Conservation (phyloP, 2,888 invertebrate species). For the Pemphredon lugubris region DNA sequence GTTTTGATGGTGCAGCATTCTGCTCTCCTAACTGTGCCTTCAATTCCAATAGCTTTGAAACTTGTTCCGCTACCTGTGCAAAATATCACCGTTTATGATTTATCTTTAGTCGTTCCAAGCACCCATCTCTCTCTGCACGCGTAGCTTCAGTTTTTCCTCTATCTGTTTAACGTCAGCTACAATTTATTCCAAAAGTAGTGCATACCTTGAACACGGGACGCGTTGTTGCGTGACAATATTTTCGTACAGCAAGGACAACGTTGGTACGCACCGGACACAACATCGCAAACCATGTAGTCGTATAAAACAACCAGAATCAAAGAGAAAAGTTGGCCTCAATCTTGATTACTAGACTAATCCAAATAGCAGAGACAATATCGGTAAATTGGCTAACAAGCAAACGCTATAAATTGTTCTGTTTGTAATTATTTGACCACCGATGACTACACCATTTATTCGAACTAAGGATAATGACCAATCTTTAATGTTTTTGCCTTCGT, state of each 20-base stretch:
- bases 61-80: constrained; percentile 91
- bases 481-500: too few species aligned
- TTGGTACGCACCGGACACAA: constrained; percentile 71
- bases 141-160: background rate
- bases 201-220: constrained; percentile 75
- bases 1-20: constrained; percentile 84
- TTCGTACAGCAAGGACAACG: constrained; percentile 68
- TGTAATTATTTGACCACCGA: too few species aligned
- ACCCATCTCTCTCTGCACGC: background rate
- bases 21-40: constrained; percentile 86
- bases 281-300: constrained; percentile 67
- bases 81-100: background rate
- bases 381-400: constrained; percentile 67
- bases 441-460: too few species aligned
- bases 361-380: constrained; percentile 74
- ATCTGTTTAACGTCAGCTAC: background rate
- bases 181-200: constrained; percentile 19
- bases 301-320: constrained; percentile 75
- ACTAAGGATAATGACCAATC: too few species aligned
- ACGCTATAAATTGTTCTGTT: constrained; percentile 63
- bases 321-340: constrained; percentile 78
- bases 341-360: constrained; percentile 75
- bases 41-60: constrained; percentile 89
- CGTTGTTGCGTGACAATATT: constrained; percentile 70
- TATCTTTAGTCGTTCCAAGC: background rate